Evolutionary conservation across 2,888 invertebrate species (phyloP).

Genomic region (Exocentrus adspersus): DNA sequence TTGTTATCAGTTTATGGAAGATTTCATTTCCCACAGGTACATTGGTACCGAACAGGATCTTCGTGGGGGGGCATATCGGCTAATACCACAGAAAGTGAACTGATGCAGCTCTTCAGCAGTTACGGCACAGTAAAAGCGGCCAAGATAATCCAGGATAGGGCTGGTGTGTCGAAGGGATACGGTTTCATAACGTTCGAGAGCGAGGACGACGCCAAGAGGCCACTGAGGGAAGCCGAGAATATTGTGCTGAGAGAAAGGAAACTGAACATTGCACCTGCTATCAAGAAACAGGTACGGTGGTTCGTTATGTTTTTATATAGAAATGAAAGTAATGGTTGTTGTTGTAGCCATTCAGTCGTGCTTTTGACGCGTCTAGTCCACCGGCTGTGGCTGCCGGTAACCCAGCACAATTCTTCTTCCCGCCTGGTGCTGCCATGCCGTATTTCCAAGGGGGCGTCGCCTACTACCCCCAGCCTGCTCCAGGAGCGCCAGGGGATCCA

Average conservation of each 20-base stretch:
- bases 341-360: conserved; percentile 64
- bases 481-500: conserved; percentile 55
- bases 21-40: conserved; percentile 69
- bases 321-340: too few species aligned
- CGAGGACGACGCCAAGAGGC: conserved; percentile 83
- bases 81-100: conserved; percentile 91
- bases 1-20: not conserved
- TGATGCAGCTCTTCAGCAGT: conserved; percentile 90
- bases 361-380: conserved; percentile 67
- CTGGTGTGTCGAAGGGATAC: conserved; percentile 94
- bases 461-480: conserved; percentile 56
- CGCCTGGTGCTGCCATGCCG: conserved; percentile 61
- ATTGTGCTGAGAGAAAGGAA: conserved; percentile 82
- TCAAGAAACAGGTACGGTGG: conserved; percentile 75
- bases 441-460: conserved; percentile 61
- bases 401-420: conserved; percentile 60
- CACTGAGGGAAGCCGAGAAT: conserved; percentile 79
- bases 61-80: conserved; percentile 96
- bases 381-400: conserved; percentile 65
- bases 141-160: conserved; percentile 94
- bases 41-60: conserved; percentile 92
- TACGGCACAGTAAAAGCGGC: conserved; percentile 91
- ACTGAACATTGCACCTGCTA: conserved; percentile 87
- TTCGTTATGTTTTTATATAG: not conserved
- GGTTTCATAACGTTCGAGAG: conserved; percentile 87